Conservation (phyloP, 1,140 invertebrate species). For the Phenacoccus solenopsis region DNA sequence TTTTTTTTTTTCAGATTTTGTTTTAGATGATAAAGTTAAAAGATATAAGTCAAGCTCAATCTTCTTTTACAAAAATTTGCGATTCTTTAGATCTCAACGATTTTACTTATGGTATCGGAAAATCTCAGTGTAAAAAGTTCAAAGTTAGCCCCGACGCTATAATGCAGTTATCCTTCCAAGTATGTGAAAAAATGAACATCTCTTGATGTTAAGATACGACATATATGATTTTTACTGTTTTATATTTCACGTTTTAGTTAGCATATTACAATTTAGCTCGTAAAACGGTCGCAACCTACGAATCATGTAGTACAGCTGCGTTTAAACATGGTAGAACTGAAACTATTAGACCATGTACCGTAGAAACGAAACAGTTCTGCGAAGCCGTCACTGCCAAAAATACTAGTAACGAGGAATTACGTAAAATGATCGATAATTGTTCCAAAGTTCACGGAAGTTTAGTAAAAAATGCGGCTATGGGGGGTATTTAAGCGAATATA, state of each 20-base stretch:
- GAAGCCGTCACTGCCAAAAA: constrained; percentile 42
- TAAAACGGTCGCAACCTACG: constrained; percentile 72
- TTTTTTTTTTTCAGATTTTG: constrained; percentile 44
- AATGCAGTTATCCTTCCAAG: constrained; percentile 92
- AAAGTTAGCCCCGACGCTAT: constrained; percentile 86
- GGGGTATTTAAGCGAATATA: constrained; percentile 32
- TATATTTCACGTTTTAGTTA: too few species aligned
- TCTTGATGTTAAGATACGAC: too few species aligned
- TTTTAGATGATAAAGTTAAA: constrained; percentile 57
- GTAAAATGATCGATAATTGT: constrained; percentile 62
- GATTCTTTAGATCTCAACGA: constrained; percentile 58
- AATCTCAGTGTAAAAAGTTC: constrained; percentile 64
- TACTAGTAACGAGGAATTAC: constrained; percentile 47
- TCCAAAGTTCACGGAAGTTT: constrained; percentile 67
- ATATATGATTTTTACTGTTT: too few species aligned
- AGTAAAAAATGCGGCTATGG: constrained; percentile 91
- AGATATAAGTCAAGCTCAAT: constrained; percentile 48
- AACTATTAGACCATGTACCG: constrained; percentile 79
- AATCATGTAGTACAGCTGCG: constrained; percentile 92
- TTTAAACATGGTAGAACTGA: constrained; percentile 95
- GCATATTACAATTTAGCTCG: constrained; percentile 64
- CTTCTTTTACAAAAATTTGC: constrained; percentile 47
- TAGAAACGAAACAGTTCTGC: constrained; percentile 58
- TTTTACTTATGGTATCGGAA: constrained; percentile 54
- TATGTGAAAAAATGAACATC: too few species aligned